Evolutionary conservation across 2,113 vertebrate genomes (phyloP), one percentile per base, ranked within the genome.

Genomic region (Rissa tridactyla): DNA sequence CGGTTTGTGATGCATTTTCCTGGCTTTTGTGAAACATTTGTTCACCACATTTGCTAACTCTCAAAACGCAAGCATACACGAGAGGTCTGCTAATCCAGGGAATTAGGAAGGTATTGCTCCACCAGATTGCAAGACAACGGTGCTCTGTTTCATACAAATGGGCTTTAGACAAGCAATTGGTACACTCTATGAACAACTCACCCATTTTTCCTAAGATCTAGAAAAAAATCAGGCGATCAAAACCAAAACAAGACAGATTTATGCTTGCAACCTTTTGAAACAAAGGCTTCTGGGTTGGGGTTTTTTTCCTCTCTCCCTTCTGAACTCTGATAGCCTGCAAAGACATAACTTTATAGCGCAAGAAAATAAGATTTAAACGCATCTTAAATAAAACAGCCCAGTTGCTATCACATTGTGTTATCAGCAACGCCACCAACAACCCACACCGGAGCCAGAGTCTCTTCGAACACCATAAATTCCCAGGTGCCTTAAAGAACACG

Each of bases 21-120:
- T 88, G 88, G 75, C 82, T 95, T 94, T 93, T 96, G 71, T 83
- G 72, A 83, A 87, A 91, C 96, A 95, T 96, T 97, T 96, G 92
- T 77, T 96, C 94, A 65, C 94, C 90, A 94, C 55, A 95, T 94
- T 96, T 94, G 71, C 87, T 90, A 90, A 70, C 58, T 65, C 80
- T 69, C 49, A 21, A 42, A 90, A 95, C 14, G 58, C 55, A 68
- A 65, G 69, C 51, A 3, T 22, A 47, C 65, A 54, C 0, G 0
- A 91, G 75, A 87, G 51, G 42, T 95, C 71, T 87, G 73, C 64
- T 94, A 91, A 97, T 95, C 84, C 78, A 22, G 73, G 81, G 86
- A 89, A 96, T 91, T 87, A 94, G 85, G 54, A 80, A 80, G 58
- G 94, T 92, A 79, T 44, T 80, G 84, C 91, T 91, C 68, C 75